Conservation (phyloP, 1,140 invertebrate species). For the Papilio aristodemus region DNA sequence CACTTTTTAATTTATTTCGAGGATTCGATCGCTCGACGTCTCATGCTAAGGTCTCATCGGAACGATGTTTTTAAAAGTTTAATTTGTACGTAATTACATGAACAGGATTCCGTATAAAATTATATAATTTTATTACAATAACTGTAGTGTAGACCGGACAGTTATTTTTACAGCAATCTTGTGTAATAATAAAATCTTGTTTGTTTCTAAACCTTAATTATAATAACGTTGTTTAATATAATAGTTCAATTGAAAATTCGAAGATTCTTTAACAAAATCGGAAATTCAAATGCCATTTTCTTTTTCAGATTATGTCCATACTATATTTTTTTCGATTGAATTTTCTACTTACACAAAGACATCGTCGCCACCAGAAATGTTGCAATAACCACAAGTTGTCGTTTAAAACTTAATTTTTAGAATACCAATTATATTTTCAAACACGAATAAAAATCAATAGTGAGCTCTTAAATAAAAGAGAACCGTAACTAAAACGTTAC, state of each 20-base stretch:
- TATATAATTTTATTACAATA: neutral
- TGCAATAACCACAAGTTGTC: too few species aligned
- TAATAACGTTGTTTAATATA: too few species aligned
- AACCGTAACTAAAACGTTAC: conserved; percentile 24
- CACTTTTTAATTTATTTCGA: conserved; percentile 79
- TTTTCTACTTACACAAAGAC: too few species aligned
- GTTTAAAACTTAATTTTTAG: conserved; percentile 14
- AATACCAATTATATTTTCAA: conserved; percentile 6
- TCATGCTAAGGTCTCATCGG: conserved; percentile 53
- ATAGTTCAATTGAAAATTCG: too few species aligned
- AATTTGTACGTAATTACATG: conserved; percentile 22
- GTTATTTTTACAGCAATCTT: too few species aligned
- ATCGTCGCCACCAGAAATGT: too few species aligned
- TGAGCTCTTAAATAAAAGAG: conserved; percentile 24
- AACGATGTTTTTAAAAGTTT: conserved; percentile 38
- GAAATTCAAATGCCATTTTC: too few species aligned
- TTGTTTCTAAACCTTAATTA: too few species aligned
- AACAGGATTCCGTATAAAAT: conserved; percentile 26
- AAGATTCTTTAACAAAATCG: too few species aligned
- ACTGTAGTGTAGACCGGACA: neutral
- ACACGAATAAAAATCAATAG: conserved; percentile 25
- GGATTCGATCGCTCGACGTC: conserved; percentile 61
- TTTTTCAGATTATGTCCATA: too few species aligned
- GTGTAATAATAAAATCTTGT: too few species aligned
- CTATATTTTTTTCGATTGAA: neutral